phyloP scores from a whole-genome alignment of 2,113 vertebrate genomes.

The Oreochromis niloticus region DNA sequence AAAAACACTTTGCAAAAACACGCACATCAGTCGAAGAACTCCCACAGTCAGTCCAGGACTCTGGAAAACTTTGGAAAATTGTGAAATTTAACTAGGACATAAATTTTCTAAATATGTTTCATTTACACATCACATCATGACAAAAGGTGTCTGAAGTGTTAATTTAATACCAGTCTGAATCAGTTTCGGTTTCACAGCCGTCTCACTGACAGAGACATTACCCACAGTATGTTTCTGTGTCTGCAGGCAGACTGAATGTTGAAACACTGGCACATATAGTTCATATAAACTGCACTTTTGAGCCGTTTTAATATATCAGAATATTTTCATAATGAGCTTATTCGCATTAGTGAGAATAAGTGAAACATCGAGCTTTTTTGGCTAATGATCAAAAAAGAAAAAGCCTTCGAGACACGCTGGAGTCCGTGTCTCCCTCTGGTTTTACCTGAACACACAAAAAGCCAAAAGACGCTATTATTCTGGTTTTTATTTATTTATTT shows the following conservation, averaged over 20 bases:
- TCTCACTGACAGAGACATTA: neutral
- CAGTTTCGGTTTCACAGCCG: neutral
- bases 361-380: neutral
- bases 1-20: neutral
- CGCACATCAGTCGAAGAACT: neutral
- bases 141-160: neutral
- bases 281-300: neutral
- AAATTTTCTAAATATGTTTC: neutral
- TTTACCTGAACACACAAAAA: neutral
- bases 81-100: neutral
- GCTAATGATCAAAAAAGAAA: neutral
- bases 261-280: neutral
- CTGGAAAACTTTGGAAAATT: neutral
- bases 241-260: neutral
- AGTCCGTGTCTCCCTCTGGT: neutral
- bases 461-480: accelerated
- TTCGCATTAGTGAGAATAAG: neutral
- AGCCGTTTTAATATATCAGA: neutral
- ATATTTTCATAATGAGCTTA: neutral
- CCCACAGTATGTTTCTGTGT: neutral
- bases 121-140: neutral
- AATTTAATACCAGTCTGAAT: neutral
- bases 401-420: neutral
- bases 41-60: neutral
- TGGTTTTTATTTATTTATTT: neutral